Percentiles rank a stretch among this genome's conserved stretches.
Evolutionary conservation across 2,797 vertebrate species (phyloP).

Genomic region (Choloepus didactylus): DNA sequence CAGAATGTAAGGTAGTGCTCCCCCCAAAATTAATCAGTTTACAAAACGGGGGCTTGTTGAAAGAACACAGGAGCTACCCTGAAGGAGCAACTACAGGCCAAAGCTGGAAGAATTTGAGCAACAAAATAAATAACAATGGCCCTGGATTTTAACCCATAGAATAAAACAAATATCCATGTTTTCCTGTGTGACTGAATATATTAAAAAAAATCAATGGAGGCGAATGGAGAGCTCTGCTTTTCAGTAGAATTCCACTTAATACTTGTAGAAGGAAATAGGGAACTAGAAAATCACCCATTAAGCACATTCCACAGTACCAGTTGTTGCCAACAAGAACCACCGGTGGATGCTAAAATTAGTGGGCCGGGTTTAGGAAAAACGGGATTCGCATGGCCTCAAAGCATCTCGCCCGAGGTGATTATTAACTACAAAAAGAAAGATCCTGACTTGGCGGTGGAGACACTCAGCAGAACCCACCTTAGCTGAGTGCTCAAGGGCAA

Average conservation of each 20-base stretch:
- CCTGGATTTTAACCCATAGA: background rate
- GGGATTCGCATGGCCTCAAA: background rate
- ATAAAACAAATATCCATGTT: background rate
- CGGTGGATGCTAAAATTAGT: background rate
- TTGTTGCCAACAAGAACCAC: background rate
- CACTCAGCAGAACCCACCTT: background rate
- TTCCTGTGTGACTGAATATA: background rate
- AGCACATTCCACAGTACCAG: background rate
- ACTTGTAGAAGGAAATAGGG: background rate
- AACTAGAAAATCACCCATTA: background rate
- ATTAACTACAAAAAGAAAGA: background rate
- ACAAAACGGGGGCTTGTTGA: background rate
- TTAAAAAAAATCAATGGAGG: background rate
- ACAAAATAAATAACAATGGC: background rate
- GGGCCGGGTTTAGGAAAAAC: background rate
- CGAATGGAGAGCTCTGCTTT: background rate
- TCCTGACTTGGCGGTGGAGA: background rate
- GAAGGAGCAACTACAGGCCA: background rate
- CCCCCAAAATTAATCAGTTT: background rate
- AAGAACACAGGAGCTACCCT: background rate
- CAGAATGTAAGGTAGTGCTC: background rate
- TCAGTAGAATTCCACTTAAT: background rate
- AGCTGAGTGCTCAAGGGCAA: fast-evolving
- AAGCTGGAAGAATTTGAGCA: background rate
- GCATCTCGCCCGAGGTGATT: background rate